phyloP scores from a whole-genome alignment of 2,888 invertebrate species.

The Periphyllus acericola region DNA sequence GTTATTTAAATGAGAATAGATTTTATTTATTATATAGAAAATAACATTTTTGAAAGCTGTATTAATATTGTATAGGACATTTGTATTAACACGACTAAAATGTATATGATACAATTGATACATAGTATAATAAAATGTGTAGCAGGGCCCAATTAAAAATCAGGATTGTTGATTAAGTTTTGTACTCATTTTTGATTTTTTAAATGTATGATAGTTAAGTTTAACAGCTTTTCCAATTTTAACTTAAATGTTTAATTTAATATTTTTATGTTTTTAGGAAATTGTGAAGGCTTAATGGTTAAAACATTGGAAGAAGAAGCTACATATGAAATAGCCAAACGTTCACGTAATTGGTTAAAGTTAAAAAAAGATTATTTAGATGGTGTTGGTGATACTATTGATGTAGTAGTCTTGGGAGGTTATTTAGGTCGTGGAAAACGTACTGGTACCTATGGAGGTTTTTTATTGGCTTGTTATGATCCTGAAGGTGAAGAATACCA shows the following conservation, averaged over 20 bases:
- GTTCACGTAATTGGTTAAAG: slow-evolving; percentile 95
- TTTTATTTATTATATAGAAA: too few relatives aligned
- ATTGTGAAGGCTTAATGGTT: slow-evolving; percentile 99
- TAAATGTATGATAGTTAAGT: background rate
- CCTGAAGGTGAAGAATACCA: slow-evolving; percentile 91
- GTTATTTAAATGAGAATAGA: too few relatives aligned
- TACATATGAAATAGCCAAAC: slow-evolving; percentile 95
- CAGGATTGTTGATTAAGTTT: too few relatives aligned
- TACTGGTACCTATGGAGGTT: slow-evolving; percentile 93
- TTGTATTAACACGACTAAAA: too few relatives aligned
- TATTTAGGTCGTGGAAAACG: slow-evolving; percentile 93
- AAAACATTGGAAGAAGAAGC: slow-evolving; percentile 91
- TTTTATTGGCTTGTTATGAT: slow-evolving; percentile 93
- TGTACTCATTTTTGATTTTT: background rate
- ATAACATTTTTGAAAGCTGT: too few relatives aligned
- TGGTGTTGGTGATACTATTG: slow-evolving; percentile 95
- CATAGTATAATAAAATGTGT: too few relatives aligned
- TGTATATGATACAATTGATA: too few relatives aligned
- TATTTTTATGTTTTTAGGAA: slow-evolving; percentile 70
- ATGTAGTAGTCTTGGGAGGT: slow-evolving; percentile 94
- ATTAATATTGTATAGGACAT: too few relatives aligned
- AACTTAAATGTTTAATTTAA: background rate
- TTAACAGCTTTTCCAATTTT: background rate
- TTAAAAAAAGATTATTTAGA: slow-evolving; percentile 98
- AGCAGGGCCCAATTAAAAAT: too few relatives aligned